These are phyloP conservation scores for Rotaria socialis DNA, from an alignment of 2,888 invertebrate genomes.

Conservation along the genomic window DNA sequence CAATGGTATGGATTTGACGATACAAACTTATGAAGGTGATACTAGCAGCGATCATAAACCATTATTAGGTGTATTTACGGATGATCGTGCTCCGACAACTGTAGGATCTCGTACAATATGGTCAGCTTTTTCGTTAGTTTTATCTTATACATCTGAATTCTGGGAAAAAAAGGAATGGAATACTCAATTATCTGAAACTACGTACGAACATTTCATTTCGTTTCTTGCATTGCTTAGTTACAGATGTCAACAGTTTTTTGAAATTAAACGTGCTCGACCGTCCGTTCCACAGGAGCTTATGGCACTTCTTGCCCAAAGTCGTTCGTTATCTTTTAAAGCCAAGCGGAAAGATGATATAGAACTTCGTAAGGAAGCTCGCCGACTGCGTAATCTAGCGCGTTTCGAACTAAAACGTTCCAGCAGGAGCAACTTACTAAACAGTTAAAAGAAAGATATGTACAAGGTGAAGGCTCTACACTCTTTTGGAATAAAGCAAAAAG, in stretches of 20 bases:
- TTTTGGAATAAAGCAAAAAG: background rate
- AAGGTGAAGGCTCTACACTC: background rate
- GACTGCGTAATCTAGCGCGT: too few relatives aligned
- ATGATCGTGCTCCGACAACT: background rate
- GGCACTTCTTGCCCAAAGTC: too few relatives aligned
- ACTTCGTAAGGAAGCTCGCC: too few relatives aligned
- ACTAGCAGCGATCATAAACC: background rate
- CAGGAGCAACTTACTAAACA: background rate
- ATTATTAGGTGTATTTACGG: background rate
- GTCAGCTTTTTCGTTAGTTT: background rate
- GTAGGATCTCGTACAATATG: background rate
- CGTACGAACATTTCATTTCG: background rate
- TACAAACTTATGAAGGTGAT: background rate
- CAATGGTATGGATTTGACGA: background rate
- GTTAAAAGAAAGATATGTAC: background rate
- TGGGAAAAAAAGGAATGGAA: background rate
- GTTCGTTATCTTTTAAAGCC: too few relatives aligned
- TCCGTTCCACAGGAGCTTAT: background rate
- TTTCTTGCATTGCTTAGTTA: background rate
- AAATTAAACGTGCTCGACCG: background rate
- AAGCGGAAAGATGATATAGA: too few relatives aligned
- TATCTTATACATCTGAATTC: background rate
- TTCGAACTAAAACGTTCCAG: background rate
- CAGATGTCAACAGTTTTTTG: background rate
- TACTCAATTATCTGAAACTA: background rate